Evolutionary conservation across 2,888 invertebrate species (phyloP), one percentile per base, ranked within the genome.

Genomic region (Eupithecia pulchellata): DNA sequence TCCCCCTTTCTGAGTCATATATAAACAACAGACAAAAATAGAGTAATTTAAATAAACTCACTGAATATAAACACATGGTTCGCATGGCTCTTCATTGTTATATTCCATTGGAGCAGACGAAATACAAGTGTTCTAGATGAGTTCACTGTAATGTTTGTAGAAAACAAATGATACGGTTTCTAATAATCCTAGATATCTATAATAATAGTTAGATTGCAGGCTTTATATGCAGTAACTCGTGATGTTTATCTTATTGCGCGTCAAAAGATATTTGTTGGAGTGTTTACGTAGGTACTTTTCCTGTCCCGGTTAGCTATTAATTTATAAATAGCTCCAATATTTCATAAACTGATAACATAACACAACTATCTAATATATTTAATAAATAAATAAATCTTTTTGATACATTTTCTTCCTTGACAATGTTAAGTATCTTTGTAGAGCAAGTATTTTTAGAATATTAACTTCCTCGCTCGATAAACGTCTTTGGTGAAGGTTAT

Each of bases 211-310:
- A 57, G 29, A 57, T 57, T 14, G 14, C 29, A 29, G n/a, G 58
- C n/a, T 2, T 30, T 60, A 11, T 77, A 81, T 72, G 78, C 70
- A 71, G 75, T 75, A 73, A 61, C 75, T 75, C 76, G 73, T 75
- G 77, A 78, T 73, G 76, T 72, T 81, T 80, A 82, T 82, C 81
- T 76, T 75, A 76, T 70, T 81, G 75, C 79, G 81, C 73, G 65
- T 75, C 72, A 70, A 60, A 64, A 25, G 61, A 25, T 61, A 36
- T 61, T 20, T 34, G 20, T 72, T 76, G 30, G 66, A 74, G 74
- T 67, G 66, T 60, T 57, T 68, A 30, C 47, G 27, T 75, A 75
- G 74, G 71, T n/a, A 47, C 11, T 71, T 71, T 71, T 72, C 14
- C 36, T 71, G 69, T 42, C 58, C 72, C 57, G 75, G 60, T 71